phyloP scores from a whole-genome alignment of 1,140 invertebrate species.

The Dolichoris vasculosae region DNA sequence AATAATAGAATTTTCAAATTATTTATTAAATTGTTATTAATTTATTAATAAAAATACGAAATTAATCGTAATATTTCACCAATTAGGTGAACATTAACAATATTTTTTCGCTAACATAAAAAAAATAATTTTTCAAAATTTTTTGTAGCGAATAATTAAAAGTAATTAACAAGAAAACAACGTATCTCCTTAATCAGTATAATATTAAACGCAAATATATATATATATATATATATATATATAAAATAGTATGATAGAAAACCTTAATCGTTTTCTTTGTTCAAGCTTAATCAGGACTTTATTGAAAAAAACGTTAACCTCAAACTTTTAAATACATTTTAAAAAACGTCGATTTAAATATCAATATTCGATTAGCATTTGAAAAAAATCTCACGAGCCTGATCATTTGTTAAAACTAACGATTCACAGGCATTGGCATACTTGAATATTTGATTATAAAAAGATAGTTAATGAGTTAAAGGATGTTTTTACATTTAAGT shows the following conservation, averaged over 20 bases:
- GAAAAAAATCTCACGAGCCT: neutral
- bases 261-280: neutral
- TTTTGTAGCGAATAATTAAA: conserved; percentile 40
- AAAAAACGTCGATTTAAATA: neutral
- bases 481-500: conserved; percentile 31
- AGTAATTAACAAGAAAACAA: conserved; percentile 46
- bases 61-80: conserved; percentile 35
- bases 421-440: conserved; percentile 28
- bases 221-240: conserved; percentile 56
- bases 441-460: conserved; percentile 48
- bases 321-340: conserved; percentile 16
- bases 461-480: conserved; percentile 43
- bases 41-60: conserved; percentile 51
- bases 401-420: neutral
- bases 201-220: conserved; percentile 48
- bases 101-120: conserved; percentile 30
- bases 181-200: conserved; percentile 23
- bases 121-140: conserved; percentile 35
- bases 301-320: neutral
- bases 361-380: neutral
- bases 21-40: conserved; percentile 42
- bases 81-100: conserved; percentile 36
- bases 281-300: neutral
- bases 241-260: conserved; percentile 11
- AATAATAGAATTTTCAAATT: neutral